Percentiles rank a stretch among this genome's conserved stretches.
phyloP scores from a whole-genome alignment of 2,888 invertebrate species.

The Venusia cambrica region DNA sequence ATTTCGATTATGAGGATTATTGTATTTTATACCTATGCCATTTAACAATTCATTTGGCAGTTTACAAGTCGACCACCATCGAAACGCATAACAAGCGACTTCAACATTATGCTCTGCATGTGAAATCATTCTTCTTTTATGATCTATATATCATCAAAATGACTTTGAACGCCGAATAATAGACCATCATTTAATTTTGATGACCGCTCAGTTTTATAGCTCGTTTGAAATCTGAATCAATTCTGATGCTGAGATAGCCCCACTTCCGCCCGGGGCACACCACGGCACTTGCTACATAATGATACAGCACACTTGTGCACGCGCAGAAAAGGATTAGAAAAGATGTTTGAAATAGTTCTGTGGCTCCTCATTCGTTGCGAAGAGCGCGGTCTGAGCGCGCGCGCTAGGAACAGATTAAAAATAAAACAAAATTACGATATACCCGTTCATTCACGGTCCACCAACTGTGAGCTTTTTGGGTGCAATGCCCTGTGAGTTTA shows the following conservation, averaged over 20 bases:
- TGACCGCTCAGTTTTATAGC: slow-evolving; percentile 16
- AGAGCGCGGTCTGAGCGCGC: slow-evolving; percentile 67
- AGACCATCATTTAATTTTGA: slow-evolving; percentile 11
- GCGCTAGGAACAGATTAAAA: slow-evolving; percentile 33
- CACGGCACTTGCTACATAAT: slow-evolving; percentile 46
- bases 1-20: slow-evolving; percentile 1
- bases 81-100: too few species aligned
- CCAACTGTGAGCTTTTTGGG: slow-evolving; percentile 52
- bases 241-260: slow-evolving; percentile 44
- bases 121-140: slow-evolving; percentile 4
- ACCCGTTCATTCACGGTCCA: slow-evolving; percentile 65
- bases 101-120: too few species aligned
- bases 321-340: slow-evolving; percentile 73
- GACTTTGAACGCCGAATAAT: slow-evolving; percentile 8
- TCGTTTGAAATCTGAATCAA: slow-evolving; percentile 34
- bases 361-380: slow-evolving; percentile 72
- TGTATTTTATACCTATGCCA: too few species aligned
- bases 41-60: too few species aligned
- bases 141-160: slow-evolving; percentile 10
- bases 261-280: slow-evolving; percentile 53
- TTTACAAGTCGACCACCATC: too few species aligned
- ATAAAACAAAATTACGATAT: slow-evolving; percentile 46
- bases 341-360: slow-evolving; percentile 78
- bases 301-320: slow-evolving; percentile 56
- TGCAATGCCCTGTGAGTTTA: slow-evolving; percentile 59